Evolutionary conservation across 2,888 invertebrate species (phyloP).

Genomic region (Camponotus fellah): DNA sequence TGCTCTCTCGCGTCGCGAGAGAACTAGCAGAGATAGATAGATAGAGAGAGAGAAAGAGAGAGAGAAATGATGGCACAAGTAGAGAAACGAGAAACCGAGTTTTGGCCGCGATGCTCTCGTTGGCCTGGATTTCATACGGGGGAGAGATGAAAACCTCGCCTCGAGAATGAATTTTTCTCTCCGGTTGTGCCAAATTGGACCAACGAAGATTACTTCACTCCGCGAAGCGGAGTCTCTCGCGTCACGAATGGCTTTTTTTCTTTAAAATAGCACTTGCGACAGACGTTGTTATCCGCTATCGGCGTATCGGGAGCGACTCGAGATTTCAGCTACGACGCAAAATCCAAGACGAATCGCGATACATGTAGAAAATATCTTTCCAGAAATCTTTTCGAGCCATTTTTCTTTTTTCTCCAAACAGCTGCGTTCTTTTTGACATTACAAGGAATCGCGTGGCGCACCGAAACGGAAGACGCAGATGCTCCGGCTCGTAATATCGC

Average conservation of each 20-base stretch:
- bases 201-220: constrained; percentile 68
- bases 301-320: constrained; percentile 1
- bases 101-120: constrained; percentile 66
- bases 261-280: constrained; percentile 13
- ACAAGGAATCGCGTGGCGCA: constrained; percentile 52
- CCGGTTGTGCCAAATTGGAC: constrained; percentile 71
- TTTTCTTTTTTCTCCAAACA: constrained; percentile 37
- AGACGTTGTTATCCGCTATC: not conserved
- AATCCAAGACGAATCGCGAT: constrained; percentile 8
- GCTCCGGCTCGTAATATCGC: constrained; percentile 69
- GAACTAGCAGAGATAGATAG: constrained; percentile 24
- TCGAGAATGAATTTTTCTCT: constrained; percentile 72
- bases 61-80: constrained; percentile 52
- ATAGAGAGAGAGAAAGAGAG: constrained; percentile 30
- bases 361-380: not conserved
- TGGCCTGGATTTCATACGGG: constrained; percentile 74
- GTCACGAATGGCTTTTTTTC: not conserved
- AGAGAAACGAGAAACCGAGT: constrained; percentile 62
- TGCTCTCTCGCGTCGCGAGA: constrained; percentile 13
- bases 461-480: constrained; percentile 59
- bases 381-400: not conserved
- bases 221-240: constrained; percentile 1
- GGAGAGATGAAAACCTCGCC: constrained; percentile 70
- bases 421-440: constrained; percentile 38
- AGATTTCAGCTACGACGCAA: constrained; percentile 7